These are phyloP conservation scores for Tinea trinotella DNA, from an alignment of 2,888 invertebrate genomes.

Conservation along the genomic window DNA sequence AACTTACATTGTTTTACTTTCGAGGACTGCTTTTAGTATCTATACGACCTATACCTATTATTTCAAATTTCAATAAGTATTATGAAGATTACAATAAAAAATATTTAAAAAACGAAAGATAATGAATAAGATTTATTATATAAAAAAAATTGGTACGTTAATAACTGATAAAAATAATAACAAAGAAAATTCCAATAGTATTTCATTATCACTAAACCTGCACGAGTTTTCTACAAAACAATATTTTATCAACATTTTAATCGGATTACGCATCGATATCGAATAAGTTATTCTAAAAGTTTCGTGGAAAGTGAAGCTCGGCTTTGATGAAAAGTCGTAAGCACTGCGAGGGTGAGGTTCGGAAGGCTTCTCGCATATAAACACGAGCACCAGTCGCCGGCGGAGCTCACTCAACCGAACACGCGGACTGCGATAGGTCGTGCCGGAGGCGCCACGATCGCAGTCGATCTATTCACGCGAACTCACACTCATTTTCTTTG, in stretches of 20 bases:
- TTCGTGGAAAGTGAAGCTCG: slow-evolving; percentile 6
- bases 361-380: slow-evolving; percentile 39
- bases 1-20: too few relatives aligned
- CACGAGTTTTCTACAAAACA: too few relatives aligned
- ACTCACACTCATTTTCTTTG: slow-evolving; percentile 63
- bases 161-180: not conserved
- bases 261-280: slow-evolving; percentile 9
- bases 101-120: too few relatives aligned
- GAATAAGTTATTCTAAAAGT: not conserved
- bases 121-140: too few relatives aligned
- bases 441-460: slow-evolving; percentile 66
- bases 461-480: slow-evolving; percentile 40
- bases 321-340: slow-evolving; percentile 24
- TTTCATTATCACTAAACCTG: not conserved
- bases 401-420: slow-evolving; percentile 53
- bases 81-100: too few relatives aligned
- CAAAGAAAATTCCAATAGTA: slow-evolving; percentile 1
- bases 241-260: slow-evolving; percentile 1
- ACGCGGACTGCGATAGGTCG: slow-evolving; percentile 65
- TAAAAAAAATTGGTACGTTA: too few relatives aligned
- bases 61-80: too few relatives aligned
- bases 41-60: too few relatives aligned
- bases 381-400: slow-evolving; percentile 36
- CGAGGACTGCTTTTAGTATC: too few relatives aligned
- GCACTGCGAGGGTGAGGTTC: slow-evolving; percentile 30